Evolutionary conservation across 2,113 vertebrate species (phyloP), one percentile per base, ranked within the genome.

Genomic region (Anseranas semipalmata): DNA sequence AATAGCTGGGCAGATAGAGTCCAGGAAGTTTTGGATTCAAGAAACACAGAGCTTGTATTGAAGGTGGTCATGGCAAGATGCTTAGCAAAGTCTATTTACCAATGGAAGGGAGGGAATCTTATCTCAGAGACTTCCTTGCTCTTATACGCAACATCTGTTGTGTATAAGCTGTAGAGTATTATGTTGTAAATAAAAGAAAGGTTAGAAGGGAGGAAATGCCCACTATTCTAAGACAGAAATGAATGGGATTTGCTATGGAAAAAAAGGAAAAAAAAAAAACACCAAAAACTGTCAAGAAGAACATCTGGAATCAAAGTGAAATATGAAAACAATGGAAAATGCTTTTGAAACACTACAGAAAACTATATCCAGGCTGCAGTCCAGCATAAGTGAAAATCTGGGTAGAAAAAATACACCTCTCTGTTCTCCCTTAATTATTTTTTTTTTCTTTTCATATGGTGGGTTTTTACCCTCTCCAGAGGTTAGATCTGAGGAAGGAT

Each of bases 251-350:
- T 94, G 32, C 30, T 77, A 13, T 84, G 83, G 73, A 75, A 84
- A 74, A 94, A 83, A 11, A 33, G 28, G 65, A 52, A 28, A 66
- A 66, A 52, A 22, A 39, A n/a, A 46, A 20, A 20, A 48, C 28
- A 4, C 21, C 80, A 58, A 90, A 93, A 43, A 33, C 33, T 84
- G 62, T 92, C 56, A 65, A 53, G 45, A 66, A 32, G 39, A 84
- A 85, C 92, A 96, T 93, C 94, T 97, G 95, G 88, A 87, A 32
- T n/a, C 59, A 50, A 84, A 89, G 35, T 41, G 46, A 89, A 90
- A 75, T 41, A 71, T 7, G 16, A 85, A 95, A 97, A 92, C 92
- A 96, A 39, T 62, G 88, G 95, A 92, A 97, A 96, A 89, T 78
- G n/a, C 21, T 82, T 92, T 91, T 87, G 58, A 85, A 95, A 75